Percentiles rank a stretch among this genome's conserved stretches.
Conservation (phyloP, 2,797 vertebrate species). For the Danio aesculapii region DNA sequence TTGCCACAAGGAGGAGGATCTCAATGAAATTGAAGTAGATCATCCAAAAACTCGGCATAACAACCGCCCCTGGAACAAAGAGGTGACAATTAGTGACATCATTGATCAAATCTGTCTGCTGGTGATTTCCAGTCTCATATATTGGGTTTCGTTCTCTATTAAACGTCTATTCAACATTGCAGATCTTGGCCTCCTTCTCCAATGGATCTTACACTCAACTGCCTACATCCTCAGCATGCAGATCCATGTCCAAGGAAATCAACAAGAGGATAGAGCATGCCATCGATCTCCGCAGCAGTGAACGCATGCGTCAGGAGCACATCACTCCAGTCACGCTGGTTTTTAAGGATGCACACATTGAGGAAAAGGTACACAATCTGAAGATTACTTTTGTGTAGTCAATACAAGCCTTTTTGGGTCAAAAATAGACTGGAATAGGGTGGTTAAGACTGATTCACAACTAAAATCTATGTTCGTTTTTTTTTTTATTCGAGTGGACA, state of each 20-base stretch:
- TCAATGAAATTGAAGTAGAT: constrained; percentile 68
- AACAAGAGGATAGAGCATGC: constrained; percentile 81
- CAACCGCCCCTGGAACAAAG: constrained; percentile 82
- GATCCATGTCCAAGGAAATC: constrained; percentile 75
- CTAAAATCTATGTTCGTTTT: too few relatives aligned
- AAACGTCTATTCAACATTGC: constrained; percentile 4
- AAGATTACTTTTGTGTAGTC: background rate
- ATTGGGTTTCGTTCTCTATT: background rate
- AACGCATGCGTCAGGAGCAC: constrained; percentile 79
- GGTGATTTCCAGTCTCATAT: background rate
- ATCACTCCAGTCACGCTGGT: constrained; percentile 75
- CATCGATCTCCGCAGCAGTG: constrained; percentile 79
- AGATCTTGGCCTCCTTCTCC: constrained; percentile 82
- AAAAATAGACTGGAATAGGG: too few relatives aligned
- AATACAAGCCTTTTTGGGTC: too few relatives aligned
- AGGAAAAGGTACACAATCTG: constrained; percentile 73
- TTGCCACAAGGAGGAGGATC: constrained; percentile 84
- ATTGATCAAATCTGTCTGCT: constrained; percentile 86
- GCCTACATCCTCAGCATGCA: constrained; percentile 61
- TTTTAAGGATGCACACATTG: constrained; percentile 81
- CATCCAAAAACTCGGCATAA: constrained; percentile 75
- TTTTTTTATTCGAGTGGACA: too few relatives aligned
- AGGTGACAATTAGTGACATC: constrained; percentile 85
- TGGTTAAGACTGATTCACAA: too few relatives aligned
- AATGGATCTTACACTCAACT: constrained; percentile 69